Conservation (phyloP, 2,797 vertebrate genomes). For the Myotis vivesi region DNA sequence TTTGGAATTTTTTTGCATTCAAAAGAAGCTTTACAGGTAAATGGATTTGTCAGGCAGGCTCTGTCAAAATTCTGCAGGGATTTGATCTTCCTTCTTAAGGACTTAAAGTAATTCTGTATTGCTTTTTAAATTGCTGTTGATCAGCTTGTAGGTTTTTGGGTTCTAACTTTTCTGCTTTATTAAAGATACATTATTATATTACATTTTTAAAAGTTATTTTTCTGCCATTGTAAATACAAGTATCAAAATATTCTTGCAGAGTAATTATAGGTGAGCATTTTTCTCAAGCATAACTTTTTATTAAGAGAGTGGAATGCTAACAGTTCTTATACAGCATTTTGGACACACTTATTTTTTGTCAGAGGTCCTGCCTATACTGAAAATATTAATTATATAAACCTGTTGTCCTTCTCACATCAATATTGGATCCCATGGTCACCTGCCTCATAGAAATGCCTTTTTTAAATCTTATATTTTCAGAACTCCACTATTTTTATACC, state of each 20-base stretch:
- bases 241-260: constrained; percentile 73
- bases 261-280: constrained; percentile 60
- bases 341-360: constrained; percentile 69
- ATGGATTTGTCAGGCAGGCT: constrained; percentile 93
- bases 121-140: constrained; percentile 91
- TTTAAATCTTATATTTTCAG: constrained; percentile 88
- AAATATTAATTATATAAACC: constrained; percentile 82
- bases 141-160: constrained; percentile 83
- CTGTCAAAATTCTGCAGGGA: constrained; percentile 86
- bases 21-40: constrained; percentile 82
- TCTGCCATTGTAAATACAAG: constrained; percentile 76
- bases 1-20: constrained; percentile 73
- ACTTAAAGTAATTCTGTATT: constrained; percentile 83
- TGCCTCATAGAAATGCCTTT: constrained; percentile 92
- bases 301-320: constrained; percentile 72
- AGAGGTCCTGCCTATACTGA: constrained; percentile 88
- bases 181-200: constrained; percentile 75
- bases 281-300: constrained; percentile 71
- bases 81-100: constrained; percentile 79
- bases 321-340: constrained; percentile 78
- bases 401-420: constrained; percentile 82
- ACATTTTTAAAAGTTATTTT: constrained; percentile 82
- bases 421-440: constrained; percentile 80
- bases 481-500: constrained; percentile 88
- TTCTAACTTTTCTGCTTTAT: constrained; percentile 79